phyloP scores from a whole-genome alignment of 1,140 invertebrate genomes.

The Arion vulgaris region DNA sequence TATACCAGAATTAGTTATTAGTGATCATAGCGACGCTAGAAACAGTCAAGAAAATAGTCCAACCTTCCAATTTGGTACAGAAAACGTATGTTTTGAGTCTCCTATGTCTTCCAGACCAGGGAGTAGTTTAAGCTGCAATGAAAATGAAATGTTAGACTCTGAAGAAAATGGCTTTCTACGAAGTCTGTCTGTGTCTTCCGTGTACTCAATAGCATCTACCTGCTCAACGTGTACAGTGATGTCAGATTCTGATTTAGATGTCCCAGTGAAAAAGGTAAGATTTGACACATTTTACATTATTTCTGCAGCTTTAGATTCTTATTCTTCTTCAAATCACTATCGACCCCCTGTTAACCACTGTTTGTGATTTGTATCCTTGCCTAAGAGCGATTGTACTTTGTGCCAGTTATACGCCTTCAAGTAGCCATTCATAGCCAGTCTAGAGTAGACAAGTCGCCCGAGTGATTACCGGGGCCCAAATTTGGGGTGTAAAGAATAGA shows the following conservation, averaged over 20 bases:
- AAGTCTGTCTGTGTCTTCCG: conserved; percentile 3
- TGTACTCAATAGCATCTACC: conserved; percentile 22
- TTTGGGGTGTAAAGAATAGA: too few species aligned
- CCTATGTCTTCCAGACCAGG: not conserved
- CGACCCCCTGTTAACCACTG: too few species aligned
- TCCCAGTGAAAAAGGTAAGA: conserved; percentile 5
- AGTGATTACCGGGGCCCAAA: too few species aligned
- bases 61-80: not conserved
- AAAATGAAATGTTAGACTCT: not conserved
- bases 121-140: not conserved
- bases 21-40: conserved; percentile 21
- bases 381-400: too few species aligned
- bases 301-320: too few species aligned
- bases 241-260: not conserved
- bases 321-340: too few species aligned
- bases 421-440: too few species aligned
- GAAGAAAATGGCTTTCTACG: not conserved
- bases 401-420: too few species aligned
- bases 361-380: too few species aligned
- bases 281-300: too few species aligned
- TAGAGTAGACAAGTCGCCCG: too few species aligned
- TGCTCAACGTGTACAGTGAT: conserved; percentile 25
- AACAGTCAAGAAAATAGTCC: not conserved
- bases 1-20: conserved; percentile 28
- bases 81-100: not conserved